These are phyloP conservation scores for Phylloscopus whistleri DNA, from an alignment of 2,113 vertebrate species.

Conservation along the genomic window DNA sequence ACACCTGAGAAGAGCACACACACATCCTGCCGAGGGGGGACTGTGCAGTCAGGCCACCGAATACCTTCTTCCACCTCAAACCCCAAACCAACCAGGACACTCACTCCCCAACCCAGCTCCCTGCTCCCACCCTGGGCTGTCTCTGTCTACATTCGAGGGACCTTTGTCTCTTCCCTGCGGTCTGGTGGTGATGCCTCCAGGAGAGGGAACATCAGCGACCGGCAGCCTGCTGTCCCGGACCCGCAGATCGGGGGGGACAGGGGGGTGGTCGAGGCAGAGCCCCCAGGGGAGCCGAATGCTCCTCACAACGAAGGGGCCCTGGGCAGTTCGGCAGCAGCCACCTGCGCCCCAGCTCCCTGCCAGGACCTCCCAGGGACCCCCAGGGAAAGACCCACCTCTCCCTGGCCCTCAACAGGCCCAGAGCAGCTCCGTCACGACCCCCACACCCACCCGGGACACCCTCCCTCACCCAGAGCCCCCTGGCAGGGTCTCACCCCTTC, in stretches of 20 bases:
- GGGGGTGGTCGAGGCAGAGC: not conserved
- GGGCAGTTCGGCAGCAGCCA: not conserved
- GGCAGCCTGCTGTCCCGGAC: accelerated
- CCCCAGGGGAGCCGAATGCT: not conserved
- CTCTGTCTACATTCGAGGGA: too few species aligned
- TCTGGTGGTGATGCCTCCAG: not conserved
- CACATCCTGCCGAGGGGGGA: not conserved
- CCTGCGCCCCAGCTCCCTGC: not conserved
- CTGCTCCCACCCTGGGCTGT: not conserved
- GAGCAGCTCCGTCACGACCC: too few species aligned
- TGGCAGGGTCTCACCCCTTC: not conserved
- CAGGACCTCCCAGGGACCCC: accelerated
- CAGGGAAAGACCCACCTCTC: not conserved
- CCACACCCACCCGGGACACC: too few species aligned
- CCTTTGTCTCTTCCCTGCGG: not conserved
- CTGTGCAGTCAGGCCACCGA: accelerated
- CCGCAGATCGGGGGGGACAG: accelerated
- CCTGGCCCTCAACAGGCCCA: not conserved
- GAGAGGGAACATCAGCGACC: not conserved
- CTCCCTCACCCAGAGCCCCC: not conserved
- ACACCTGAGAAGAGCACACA: not conserved
- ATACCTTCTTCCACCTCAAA: not conserved
- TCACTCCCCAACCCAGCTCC: not conserved
- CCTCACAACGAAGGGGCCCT: accelerated
- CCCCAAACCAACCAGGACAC: not conserved